Evolutionary conservation across 2,797 vertebrate genomes (phyloP).

Genomic region (Peromyscus melanophrys): DNA sequence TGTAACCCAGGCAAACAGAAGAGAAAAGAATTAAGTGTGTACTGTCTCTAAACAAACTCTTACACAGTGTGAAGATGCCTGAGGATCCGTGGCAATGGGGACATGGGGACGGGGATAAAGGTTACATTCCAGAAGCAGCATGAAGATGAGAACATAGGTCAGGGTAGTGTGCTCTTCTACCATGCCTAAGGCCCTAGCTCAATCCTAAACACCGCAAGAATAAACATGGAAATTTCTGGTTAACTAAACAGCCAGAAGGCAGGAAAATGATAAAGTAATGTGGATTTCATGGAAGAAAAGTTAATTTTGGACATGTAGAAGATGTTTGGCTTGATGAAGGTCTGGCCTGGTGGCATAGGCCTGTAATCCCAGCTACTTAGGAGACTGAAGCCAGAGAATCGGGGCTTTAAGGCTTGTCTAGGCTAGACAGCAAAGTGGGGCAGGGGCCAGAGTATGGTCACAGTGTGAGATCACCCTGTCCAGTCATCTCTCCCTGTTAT

Average conservation of each 20-base stretch:
- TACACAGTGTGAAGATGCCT: not conserved
- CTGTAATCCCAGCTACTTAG: not conserved
- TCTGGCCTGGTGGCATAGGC: not conserved
- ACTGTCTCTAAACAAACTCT: conserved; percentile 30
- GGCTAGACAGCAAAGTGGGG: not conserved
- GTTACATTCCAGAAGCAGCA: not conserved
- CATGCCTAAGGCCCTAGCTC: not conserved
- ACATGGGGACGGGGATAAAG: not conserved
- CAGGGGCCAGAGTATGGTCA: not conserved
- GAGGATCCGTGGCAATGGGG: not conserved
- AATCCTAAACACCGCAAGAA: not conserved
- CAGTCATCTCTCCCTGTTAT: not conserved
- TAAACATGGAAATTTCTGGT: not conserved
- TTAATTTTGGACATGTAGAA: not conserved
- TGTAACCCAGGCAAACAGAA: not conserved
- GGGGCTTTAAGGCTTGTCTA: not conserved
- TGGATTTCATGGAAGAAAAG: not conserved
- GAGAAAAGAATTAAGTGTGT: not conserved
- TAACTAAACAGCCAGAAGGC: not conserved
- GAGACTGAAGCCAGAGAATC: not conserved
- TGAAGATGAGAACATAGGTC: not conserved
- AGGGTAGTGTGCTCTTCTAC: not conserved
- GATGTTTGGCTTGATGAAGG: not conserved
- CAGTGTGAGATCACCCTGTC: not conserved
- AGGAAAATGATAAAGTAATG: not conserved